Evolutionary conservation across 2,797 vertebrate species (phyloP).

Genomic region (Alca torda): DNA sequence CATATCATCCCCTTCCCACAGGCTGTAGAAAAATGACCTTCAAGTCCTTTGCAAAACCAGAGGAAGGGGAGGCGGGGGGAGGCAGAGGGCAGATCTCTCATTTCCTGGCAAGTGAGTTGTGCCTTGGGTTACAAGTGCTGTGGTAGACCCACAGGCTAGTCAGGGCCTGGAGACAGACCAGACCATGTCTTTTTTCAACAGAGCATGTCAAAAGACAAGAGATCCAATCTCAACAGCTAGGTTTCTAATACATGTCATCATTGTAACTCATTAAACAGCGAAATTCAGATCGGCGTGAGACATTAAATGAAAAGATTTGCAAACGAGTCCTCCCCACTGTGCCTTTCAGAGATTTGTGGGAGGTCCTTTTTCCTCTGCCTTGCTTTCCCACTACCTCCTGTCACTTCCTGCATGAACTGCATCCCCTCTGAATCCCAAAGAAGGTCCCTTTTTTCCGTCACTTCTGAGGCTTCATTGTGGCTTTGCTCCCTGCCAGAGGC

Average conservation of each 20-base stretch:
- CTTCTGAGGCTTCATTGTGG: slow-evolving; percentile 32
- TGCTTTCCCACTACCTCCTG: slow-evolving; percentile 30
- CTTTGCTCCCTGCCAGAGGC: background rate
- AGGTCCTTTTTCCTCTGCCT: background rate
- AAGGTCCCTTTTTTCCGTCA: background rate
- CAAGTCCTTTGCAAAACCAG: background rate
- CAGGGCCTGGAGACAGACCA: background rate
- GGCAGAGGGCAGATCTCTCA: background rate
- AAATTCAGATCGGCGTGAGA: background rate
- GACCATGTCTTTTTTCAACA: background rate
- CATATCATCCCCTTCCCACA: background rate
- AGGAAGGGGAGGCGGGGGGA: background rate
- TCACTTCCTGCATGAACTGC: background rate
- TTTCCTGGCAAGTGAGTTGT: background rate
- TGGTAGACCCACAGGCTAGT: background rate
- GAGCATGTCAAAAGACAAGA: background rate
- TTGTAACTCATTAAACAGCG: background rate
- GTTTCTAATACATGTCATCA: background rate
- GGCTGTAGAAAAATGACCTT: background rate
- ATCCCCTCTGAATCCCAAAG: background rate
- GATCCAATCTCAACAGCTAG: background rate
- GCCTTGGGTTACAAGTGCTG: background rate
- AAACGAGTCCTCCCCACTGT: slow-evolving; percentile 2
- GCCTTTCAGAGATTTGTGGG: slow-evolving; percentile 28
- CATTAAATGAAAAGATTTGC: slow-evolving; percentile 9